Percentiles rank a stretch among this genome's conserved stretches.
Evolutionary conservation across 2,113 vertebrate genomes (phyloP).

Genomic region (Salvator merianae): DNA sequence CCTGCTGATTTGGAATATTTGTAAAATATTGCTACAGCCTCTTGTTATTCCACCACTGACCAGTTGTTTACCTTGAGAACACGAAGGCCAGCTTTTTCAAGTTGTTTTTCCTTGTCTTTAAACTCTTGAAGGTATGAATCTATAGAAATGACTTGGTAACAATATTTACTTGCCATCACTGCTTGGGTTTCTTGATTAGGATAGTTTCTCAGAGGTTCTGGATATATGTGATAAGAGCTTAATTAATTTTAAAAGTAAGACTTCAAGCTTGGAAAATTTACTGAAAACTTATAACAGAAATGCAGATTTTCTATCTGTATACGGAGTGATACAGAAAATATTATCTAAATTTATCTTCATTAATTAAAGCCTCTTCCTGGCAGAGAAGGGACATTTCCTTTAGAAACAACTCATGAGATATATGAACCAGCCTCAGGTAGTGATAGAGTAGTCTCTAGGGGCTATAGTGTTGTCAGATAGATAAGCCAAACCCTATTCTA

Average conservation of each 20-base stretch:
- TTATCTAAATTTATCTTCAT: background rate
- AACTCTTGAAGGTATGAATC: constrained; percentile 26
- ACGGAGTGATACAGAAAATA: background rate
- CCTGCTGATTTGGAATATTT: background rate
- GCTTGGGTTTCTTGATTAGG: constrained; percentile 36
- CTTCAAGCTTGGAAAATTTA: background rate
- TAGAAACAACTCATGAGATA: background rate
- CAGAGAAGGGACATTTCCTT: background rate
- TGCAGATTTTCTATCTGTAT: background rate
- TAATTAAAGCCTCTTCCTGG: background rate
- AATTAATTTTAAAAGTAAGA: constrained; percentile 18
- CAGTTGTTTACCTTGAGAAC: constrained; percentile 74
- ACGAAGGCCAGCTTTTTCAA: constrained; percentile 51
- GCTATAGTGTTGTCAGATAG: too few relatives aligned
- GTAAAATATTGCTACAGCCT: background rate
- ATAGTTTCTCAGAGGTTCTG: constrained; percentile 51
- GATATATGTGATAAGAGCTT: constrained; percentile 36
- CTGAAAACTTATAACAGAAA: background rate
- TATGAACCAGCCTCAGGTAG: too few relatives aligned
- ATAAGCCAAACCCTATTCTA: too few relatives aligned
- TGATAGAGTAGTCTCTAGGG: too few relatives aligned
- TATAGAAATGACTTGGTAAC: background rate
- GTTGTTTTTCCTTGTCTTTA: constrained; percentile 32
- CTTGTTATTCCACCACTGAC: background rate
- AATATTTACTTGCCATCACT: accelerated